Base-by-base conservation (phyloP, 2,113 vertebrate species). In the Notothenia rossii region DNA sequence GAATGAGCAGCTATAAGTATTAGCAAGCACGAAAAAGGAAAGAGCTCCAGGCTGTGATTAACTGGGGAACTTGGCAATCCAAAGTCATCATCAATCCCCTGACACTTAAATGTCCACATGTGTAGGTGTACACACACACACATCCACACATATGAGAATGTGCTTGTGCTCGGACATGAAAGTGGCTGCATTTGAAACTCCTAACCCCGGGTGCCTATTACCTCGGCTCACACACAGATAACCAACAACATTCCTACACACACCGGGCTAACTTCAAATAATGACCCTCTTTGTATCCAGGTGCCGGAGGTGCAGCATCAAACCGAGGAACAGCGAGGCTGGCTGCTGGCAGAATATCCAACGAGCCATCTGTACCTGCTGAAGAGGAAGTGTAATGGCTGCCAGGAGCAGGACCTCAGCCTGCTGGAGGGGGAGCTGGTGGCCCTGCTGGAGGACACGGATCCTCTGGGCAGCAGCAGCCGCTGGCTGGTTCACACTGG, bases 401-500 rank as follows among this genome's bases (percentile, higher is more conserved):
- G 96, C 0, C 98, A 99, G 92, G 96, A 98, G 50, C 83, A 95
- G 7, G 98, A 99, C 89, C 95, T 98, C 59, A 94, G 95, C 86
- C 94, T 99, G 86, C 94, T 97, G 79, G 98, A 98, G 92, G 98
- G 97, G 67, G 97, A 99, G 59, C 86, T 99, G 93, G 97, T 98
- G 90, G 98, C 96, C 53, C 93, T 96, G 79, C 75, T 98, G 86
- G 96, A 98, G 87, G 95, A 96, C 84, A 96, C 94, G 5, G 98
- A 99, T 82, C 97, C 98, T 0, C 83, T 96, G 1, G 97, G 97
- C 79, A 98, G 97, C 89, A 95, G 91, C 10, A 95, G 95, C 93
- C 96, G 98, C 89, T 99, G 98, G 98, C 95, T 99, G 50, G 97
- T 99, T 74, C 96, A 98, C 89, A 96, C 96, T 17, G 98, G 98